These are phyloP conservation scores for Schizaphis graminum DNA, from an alignment of 2,888 invertebrate genomes.

Conservation along the genomic window DNA sequence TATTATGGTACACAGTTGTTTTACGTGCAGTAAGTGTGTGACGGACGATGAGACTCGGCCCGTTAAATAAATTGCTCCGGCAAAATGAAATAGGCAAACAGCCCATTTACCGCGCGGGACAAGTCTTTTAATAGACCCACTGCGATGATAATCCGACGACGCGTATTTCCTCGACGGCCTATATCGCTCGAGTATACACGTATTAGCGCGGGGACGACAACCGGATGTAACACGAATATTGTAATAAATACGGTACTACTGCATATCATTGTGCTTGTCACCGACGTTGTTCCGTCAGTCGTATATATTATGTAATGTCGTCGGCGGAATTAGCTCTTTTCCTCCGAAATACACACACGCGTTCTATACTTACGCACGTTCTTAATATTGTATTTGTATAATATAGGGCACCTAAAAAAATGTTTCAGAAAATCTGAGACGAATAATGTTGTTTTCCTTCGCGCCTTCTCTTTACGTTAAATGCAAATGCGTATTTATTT, in stretches of 20 bases:
- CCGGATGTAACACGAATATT: conserved; percentile 5
- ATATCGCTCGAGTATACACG: background rate
- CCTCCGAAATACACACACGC: background rate
- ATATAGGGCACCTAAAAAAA: background rate
- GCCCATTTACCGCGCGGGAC: background rate
- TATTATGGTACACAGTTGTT: too few relatives aligned
- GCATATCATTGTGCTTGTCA: background rate
- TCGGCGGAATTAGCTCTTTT: background rate
- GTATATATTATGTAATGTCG: background rate
- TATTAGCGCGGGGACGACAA: background rate
- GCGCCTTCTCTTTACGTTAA: background rate
- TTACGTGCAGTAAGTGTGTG: too few relatives aligned
- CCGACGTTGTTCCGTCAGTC: background rate
- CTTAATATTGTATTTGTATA: background rate
- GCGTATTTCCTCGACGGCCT: conserved; percentile 30
- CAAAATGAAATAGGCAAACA: conserved; percentile 14
- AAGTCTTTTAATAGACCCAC: conserved; percentile 44
- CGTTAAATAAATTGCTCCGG: background rate
- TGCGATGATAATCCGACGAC: background rate
- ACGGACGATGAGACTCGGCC: background rate
- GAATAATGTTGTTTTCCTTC: background rate
- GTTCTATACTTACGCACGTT: background rate
- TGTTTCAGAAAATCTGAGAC: background rate
- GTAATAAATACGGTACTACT: background rate
- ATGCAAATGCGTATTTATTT: background rate